Base-by-base conservation (phyloP, 2,888 invertebrate species). In the Nasonia oneida region DNA sequence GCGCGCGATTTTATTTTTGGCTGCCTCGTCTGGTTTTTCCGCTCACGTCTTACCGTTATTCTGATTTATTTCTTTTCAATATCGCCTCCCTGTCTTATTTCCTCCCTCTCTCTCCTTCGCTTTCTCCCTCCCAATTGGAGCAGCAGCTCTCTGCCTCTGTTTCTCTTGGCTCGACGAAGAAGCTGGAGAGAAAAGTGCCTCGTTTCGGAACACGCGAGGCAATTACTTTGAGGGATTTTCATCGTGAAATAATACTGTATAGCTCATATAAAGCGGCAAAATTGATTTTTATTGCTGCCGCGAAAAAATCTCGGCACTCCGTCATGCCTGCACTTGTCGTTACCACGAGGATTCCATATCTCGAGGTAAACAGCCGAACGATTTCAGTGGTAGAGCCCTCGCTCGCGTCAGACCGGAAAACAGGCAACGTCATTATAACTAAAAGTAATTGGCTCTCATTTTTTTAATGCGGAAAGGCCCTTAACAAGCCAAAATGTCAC, bases 11-110 rank as follows among this genome's bases (percentile, higher is more conserved):
- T 81, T 80, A 86, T 85, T 85, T 88, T 88, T 86, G 87, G 81
- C 37, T 37, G 37, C 86, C 77, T 84, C 84, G 80, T 85, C 86
- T 88, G 75, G 50, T 84, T 86, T 87, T 88, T 87, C 87, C 86
- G 80, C 88, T 87, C 88, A 86, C 80, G 84, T 87, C 42, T 64
- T 73, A 64, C 74, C 74, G 53, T 81, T 79, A 87, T 87, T 84
- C 83, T 84, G 83, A 87, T 87, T 86, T 87, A 81, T 86, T 86
- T 57, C 79, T 76, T 84, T 86, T 83, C 87, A 81, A 84, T 83
- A 85, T 87, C 71, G 74, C 83, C 81, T 77, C 42, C 42, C 75
- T 78, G 75, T 67, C 73, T 78, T 42, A 57, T 81, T 50, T 81
- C 74, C 85, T 71, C 82, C 78, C 75, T n/a, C 37, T 64, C 71